phyloP scores from a whole-genome alignment of 2,888 invertebrate genomes.

The Terebella lapidaria region DNA sequence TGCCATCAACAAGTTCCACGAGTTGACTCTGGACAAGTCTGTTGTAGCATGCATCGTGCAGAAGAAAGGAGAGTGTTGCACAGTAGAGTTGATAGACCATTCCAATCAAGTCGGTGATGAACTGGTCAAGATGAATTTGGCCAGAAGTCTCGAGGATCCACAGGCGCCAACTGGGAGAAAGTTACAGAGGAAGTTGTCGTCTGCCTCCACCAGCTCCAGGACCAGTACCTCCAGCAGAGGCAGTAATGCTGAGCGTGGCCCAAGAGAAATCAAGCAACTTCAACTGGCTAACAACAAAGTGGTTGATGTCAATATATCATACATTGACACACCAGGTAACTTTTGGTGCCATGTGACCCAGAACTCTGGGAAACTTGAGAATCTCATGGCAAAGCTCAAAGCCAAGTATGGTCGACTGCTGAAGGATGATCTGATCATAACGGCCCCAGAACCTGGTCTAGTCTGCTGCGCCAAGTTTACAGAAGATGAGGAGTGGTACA shows the following conservation, averaged over 20 bases:
- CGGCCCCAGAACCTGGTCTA: conserved; percentile 20
- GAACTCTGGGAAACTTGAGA: conserved; percentile 22
- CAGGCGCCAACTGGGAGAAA: not conserved
- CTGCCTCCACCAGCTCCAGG: not conserved
- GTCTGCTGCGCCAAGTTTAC: conserved; percentile 32
- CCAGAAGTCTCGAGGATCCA: not conserved
- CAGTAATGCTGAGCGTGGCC: not conserved
- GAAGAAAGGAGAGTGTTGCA: not conserved
- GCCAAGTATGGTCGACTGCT: conserved; percentile 24
- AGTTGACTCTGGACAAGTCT: conserved; percentile 45
- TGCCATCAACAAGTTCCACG: conserved; percentile 29
- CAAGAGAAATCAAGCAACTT: conserved; percentile 4
- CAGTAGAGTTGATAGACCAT: not conserved
- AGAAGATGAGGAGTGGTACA: conserved; percentile 44
- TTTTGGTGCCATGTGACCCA: conserved; percentile 37
- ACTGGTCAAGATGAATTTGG: not conserved
- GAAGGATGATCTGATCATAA: conserved; percentile 19
- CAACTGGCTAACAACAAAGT: not conserved
- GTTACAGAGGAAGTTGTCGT: not conserved
- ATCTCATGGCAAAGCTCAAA: conserved; percentile 31
- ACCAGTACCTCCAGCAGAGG: not conserved
- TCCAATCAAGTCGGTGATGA: conserved; percentile 1
- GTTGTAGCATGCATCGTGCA: conserved; percentile 22
- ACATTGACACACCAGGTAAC: conserved; percentile 26
- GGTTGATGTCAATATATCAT: conserved; percentile 11